phyloP scores from a whole-genome alignment of 2,797 vertebrate species.

The Channa striata region DNA sequence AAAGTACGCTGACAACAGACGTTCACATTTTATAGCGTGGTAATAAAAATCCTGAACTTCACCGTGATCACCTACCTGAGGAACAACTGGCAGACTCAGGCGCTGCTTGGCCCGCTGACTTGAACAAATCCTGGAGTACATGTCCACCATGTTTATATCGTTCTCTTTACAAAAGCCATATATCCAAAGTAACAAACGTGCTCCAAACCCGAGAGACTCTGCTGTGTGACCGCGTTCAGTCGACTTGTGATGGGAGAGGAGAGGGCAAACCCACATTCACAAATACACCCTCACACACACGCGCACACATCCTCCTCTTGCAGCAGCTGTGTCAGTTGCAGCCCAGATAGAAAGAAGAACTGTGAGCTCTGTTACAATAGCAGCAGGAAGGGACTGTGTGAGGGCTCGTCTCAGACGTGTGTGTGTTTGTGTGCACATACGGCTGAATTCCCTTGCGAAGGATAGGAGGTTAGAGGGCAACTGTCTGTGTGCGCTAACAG shows the following conservation, averaged over 20 bases:
- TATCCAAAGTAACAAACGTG: neutral
- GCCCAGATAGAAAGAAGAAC: slow-evolving; percentile 79
- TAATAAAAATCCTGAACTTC: neutral
- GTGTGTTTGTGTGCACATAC: slow-evolving; percentile 35
- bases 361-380: slow-evolving; percentile 71
- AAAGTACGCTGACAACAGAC: neutral
- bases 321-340: slow-evolving; percentile 68
- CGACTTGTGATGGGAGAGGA: slow-evolving; percentile 12
- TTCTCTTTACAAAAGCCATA: slow-evolving; percentile 40
- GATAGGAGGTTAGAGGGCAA: slow-evolving; percentile 64
- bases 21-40: neutral
- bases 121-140: slow-evolving; percentile 62
- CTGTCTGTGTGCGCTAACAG: slow-evolving; percentile 53
- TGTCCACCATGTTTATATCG: slow-evolving; percentile 72
- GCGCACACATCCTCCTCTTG: slow-evolving; percentile 50
- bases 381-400: slow-evolving; percentile 71
- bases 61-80: slow-evolving; percentile 67
- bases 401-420: slow-evolving; percentile 28
- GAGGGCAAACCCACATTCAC: neutral
- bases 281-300: slow-evolving; percentile 20
- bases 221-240: neutral
- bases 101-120: slow-evolving; percentile 49
- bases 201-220: neutral
- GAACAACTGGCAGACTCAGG: slow-evolving; percentile 55
- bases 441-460: slow-evolving; percentile 46